Conservation (phyloP, 1,140 invertebrate species). For the Lordiphosa stackelbergi region DNA sequence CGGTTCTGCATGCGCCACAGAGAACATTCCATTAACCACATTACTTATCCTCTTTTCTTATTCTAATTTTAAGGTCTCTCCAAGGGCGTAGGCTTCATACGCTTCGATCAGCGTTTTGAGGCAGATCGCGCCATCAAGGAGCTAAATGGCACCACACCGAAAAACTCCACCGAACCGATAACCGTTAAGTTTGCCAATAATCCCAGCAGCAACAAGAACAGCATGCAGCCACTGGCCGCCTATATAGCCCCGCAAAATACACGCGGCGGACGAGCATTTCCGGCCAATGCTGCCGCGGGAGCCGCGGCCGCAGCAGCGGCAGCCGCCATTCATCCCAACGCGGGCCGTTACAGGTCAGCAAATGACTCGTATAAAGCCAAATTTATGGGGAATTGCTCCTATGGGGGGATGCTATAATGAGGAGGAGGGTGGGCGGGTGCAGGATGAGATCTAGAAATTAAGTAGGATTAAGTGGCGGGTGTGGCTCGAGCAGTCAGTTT, state of each 20-base stretch:
- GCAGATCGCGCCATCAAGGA: constrained; percentile 98
- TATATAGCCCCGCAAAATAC: constrained; percentile 89
- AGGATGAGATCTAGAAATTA: background rate
- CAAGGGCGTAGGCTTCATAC: constrained; percentile 99
- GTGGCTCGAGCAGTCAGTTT: background rate
- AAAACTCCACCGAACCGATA: constrained; percentile 96
- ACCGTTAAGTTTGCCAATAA: constrained; percentile 99
- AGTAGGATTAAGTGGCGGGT: background rate
- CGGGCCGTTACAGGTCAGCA: constrained; percentile 91
- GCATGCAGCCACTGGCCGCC: constrained; percentile 92
- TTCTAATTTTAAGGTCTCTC: constrained; percentile 86
- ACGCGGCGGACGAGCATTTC: constrained; percentile 86
- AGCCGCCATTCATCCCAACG: constrained; percentile 89
- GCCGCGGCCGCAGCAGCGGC: constrained; percentile 79
- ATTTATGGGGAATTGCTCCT: no score
- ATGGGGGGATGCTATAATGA: constrained; percentile 1
- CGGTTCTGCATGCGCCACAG: no score
- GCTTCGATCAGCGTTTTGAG: constrained; percentile 98
- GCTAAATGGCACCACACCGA: constrained; percentile 97
- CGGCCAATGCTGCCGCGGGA: constrained; percentile 82
- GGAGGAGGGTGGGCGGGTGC: no score
- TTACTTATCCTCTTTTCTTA: no score
- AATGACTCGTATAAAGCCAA: background rate
- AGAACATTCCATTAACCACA: no score
- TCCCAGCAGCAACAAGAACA: constrained; percentile 96